Evolutionary conservation across 2,888 invertebrate species (phyloP).

Genomic region (Gari tellinella): DNA sequence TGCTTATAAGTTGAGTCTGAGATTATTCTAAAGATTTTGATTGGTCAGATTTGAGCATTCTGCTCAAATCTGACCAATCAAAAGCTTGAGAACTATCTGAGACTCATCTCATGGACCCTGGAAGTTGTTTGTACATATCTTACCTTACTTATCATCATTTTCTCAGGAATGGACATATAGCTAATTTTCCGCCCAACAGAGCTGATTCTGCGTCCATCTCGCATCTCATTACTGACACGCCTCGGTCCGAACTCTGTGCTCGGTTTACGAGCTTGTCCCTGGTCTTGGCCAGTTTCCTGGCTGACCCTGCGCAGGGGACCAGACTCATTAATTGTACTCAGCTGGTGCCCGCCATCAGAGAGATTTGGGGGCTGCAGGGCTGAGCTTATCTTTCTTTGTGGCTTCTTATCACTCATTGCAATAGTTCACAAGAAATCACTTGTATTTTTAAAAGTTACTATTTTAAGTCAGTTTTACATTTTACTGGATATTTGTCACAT

Average conservation of each 20-base stretch:
- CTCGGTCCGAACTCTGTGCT: constrained; percentile 39
- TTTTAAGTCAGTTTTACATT: no score
- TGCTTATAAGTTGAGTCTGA: no score
- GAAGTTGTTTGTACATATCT: constrained; percentile 7
- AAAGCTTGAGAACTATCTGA: no score
- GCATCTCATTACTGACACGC: constrained; percentile 11
- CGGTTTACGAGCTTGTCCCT: constrained; percentile 28
- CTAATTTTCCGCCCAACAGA: constrained; percentile 51
- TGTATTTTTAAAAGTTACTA: no score
- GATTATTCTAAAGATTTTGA: no score
- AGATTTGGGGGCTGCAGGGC: constrained; percentile 52
- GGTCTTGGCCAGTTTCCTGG: constrained; percentile 37
- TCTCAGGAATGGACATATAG: constrained; percentile 47
- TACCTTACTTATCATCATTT: constrained; percentile 51
- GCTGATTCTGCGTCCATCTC: constrained; percentile 50
- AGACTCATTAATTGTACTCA: constrained; percentile 48
- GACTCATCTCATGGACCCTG: no score
- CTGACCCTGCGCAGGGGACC: constrained; percentile 38
- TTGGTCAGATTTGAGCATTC: no score
- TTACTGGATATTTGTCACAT: no score
- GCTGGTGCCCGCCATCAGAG: constrained; percentile 36
- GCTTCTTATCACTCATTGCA: constrained; percentile 50
- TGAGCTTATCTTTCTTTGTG: constrained; percentile 50
- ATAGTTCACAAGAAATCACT: background rate
- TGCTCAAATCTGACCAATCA: no score